Percentiles rank a stretch among this genome's conserved stretches.
Conservation (phyloP, 2,113 vertebrate species). For the Hoplias malabaricus region DNA sequence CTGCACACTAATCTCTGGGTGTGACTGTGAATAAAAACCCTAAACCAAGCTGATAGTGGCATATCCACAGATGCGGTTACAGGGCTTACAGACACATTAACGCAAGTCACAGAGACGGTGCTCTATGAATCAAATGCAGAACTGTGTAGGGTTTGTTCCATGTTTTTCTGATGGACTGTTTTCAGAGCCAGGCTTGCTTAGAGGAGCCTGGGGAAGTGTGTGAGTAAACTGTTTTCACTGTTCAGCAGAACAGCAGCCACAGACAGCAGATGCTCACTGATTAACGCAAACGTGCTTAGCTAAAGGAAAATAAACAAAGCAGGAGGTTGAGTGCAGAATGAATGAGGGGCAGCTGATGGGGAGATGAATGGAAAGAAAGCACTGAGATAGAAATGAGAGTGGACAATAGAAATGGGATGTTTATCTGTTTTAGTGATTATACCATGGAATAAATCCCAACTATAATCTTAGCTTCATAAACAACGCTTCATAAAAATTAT, state of each 20-base stretch:
- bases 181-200: background rate
- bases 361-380: background rate
- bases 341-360: background rate
- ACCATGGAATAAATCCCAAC: too few species aligned
- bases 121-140: slow-evolving; percentile 9
- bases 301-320: background rate
- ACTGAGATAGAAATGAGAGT: too few species aligned
- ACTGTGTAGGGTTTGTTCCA: background rate
- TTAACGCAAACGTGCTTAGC: slow-evolving; percentile 5
- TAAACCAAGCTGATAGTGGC: background rate
- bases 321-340: background rate
- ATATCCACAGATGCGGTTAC: background rate
- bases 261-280: slow-evolving; percentile 29
- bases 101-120: background rate
- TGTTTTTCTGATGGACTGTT: background rate
- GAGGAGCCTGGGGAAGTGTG: background rate
- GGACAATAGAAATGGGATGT: too few species aligned
- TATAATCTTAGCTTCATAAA: too few species aligned
- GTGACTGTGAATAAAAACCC: slow-evolving; percentile 11
- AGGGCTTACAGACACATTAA: background rate
- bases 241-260: slow-evolving; percentile 7
- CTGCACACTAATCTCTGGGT: background rate
- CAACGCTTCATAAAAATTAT: too few species aligned
- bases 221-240: background rate
- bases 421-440: too few species aligned